These are phyloP conservation scores for Madoqua kirkii DNA, from an alignment of 2,113 vertebrate genomes.

Conservation along the genomic window DNA sequence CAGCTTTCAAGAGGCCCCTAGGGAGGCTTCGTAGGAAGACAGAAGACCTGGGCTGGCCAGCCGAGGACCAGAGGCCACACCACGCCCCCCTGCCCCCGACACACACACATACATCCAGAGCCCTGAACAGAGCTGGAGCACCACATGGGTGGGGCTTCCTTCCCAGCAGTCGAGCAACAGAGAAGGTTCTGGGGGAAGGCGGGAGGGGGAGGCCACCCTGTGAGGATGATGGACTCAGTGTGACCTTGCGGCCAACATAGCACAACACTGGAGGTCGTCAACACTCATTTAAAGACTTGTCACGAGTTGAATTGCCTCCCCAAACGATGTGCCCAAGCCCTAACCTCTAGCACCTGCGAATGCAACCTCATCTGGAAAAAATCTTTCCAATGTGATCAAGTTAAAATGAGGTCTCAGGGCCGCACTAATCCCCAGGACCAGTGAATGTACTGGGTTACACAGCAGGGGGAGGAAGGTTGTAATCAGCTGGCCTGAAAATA, in stretches of 20 bases:
- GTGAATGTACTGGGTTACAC: background rate
- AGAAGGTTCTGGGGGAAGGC: background rate
- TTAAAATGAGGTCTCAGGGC: background rate
- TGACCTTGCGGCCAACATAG: no score
- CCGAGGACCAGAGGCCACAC: background rate
- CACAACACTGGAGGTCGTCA: accelerated
- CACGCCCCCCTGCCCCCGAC: accelerated
- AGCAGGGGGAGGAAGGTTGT: background rate
- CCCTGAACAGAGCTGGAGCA: background rate
- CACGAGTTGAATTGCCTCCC: background rate
- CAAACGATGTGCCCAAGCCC: background rate
- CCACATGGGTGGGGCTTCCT: background rate
- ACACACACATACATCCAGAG: background rate
- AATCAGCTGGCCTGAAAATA: background rate
- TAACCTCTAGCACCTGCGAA: background rate
- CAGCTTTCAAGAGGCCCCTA: background rate
- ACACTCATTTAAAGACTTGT: background rate
- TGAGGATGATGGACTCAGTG: background rate
- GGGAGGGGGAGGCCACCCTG: background rate
- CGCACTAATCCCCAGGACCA: background rate
- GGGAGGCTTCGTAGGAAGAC: background rate
- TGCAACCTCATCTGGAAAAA: background rate
- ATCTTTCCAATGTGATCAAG: background rate
- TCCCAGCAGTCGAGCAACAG: background rate
- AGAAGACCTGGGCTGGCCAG: background rate